Percentiles rank a stretch among this genome's conserved stretches.
phyloP scores from a whole-genome alignment of 2,113 vertebrate species.

The Ameiurus melas region DNA sequence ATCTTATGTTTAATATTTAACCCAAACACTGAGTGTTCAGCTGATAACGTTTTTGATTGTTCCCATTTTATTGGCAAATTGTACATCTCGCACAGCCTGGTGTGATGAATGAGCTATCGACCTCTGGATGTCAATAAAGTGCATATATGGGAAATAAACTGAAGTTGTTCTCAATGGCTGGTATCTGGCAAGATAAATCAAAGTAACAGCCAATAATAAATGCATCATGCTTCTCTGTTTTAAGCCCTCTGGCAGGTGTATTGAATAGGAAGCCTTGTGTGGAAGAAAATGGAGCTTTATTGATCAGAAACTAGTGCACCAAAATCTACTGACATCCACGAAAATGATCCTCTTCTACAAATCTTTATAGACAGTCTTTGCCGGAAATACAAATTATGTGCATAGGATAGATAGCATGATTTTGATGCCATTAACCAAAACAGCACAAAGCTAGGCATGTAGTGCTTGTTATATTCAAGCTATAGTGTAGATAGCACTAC shows the following conservation, averaged over 20 bases:
- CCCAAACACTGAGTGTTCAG: slow-evolving; percentile 11
- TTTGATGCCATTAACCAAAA: slow-evolving; percentile 55
- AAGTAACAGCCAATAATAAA: slow-evolving; percentile 81
- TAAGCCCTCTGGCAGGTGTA: slow-evolving; percentile 75
- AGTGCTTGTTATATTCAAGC: not conserved
- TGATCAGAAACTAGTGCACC: slow-evolving; percentile 71
- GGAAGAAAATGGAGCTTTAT: slow-evolving; percentile 79
- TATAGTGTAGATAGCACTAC: not conserved
- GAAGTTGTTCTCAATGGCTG: slow-evolving; percentile 65
- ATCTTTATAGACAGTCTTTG: slow-evolving; percentile 61
- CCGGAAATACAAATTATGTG: slow-evolving; percentile 53
- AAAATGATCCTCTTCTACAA: slow-evolving; percentile 50
- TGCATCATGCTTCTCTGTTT: slow-evolving; percentile 70
- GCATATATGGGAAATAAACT: slow-evolving; percentile 71
- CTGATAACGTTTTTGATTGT: slow-evolving; percentile 21
- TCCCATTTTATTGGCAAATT: slow-evolving; percentile 20
- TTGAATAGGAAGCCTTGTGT: slow-evolving; percentile 74
- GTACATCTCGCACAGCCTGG: slow-evolving; percentile 22
- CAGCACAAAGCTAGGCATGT: slow-evolving; percentile 9
- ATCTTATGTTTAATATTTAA: not conserved
- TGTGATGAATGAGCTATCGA: slow-evolving; percentile 61
- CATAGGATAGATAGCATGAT: slow-evolving; percentile 53
- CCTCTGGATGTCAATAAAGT: slow-evolving; percentile 72
- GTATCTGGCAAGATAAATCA: slow-evolving; percentile 69
- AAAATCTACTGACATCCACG: slow-evolving; percentile 66